A percentile compares a stretch with the other conserved stretches of the same genome.
Evolutionary conservation across 2,888 invertebrate genomes (phyloP).

Genomic region (Listrodromus nycthemerus): DNA sequence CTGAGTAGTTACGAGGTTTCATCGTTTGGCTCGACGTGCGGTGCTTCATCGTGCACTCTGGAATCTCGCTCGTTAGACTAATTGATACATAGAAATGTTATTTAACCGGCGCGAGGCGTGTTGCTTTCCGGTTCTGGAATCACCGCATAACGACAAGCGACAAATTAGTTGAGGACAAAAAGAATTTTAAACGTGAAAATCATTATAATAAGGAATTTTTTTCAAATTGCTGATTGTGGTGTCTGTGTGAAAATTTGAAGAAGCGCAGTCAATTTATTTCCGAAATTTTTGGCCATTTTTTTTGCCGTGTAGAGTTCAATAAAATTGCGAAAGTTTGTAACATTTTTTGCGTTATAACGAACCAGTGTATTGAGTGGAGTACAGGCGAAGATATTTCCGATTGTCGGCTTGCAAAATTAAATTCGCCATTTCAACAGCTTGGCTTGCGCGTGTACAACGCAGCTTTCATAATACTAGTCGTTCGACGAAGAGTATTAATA

Average conservation of each 20-base stretch:
- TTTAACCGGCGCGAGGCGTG: not conserved
- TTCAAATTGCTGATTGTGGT: too few species aligned
- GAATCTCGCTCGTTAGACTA: not conserved
- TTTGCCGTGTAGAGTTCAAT: too few species aligned
- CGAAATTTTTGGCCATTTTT: too few species aligned
- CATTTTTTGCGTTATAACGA: too few species aligned
- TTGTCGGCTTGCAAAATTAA: not conserved
- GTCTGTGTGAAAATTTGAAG: too few species aligned
- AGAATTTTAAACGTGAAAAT: not conserved
- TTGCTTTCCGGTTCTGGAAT: not conserved
- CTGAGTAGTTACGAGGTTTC: conserved; percentile 14
- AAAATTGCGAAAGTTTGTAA: too few species aligned
- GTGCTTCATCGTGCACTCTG: conserved; percentile 8
- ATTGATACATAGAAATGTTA: not conserved
- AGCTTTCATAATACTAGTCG: not conserved
- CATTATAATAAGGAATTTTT: not conserved
- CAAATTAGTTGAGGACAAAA: not conserved
- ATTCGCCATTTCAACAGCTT: not conserved
- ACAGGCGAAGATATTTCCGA: too few species aligned
- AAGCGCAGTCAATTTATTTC: not conserved
- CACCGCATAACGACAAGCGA: not conserved
- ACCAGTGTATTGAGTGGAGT: too few species aligned
- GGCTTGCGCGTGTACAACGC: too few species aligned
- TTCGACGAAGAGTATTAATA: not conserved
- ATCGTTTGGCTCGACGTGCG: conserved; percentile 21